Conservation (phyloP, 2,888 invertebrate genomes). For the Ichneumon xanthorius region DNA sequence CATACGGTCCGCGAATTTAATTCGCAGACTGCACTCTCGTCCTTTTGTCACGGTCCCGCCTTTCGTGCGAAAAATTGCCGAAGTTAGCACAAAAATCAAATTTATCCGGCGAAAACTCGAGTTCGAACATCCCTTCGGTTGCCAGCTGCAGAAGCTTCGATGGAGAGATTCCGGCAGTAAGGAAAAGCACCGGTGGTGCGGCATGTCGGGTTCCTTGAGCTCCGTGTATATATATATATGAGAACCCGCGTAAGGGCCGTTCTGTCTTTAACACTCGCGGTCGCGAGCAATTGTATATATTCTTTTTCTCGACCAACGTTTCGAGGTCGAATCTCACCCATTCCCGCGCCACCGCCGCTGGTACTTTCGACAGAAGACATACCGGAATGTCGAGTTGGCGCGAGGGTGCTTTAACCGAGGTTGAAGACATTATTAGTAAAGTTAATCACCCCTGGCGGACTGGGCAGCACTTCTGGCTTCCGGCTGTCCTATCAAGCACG, state of each 20-base stretch:
- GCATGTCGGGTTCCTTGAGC: neutral
- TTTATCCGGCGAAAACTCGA: slow-evolving; percentile 50
- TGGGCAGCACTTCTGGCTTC: slow-evolving; percentile 21
- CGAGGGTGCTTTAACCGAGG: slow-evolving; percentile 12
- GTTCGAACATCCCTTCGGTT: slow-evolving; percentile 32
- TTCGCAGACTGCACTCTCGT: too few relatives aligned
- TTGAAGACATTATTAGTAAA: slow-evolving; percentile 61
- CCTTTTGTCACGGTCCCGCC: neutral
- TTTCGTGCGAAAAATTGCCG: neutral
- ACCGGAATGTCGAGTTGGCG: slow-evolving; percentile 22
- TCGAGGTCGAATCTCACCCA: slow-evolving; percentile 8
- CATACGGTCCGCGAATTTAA: too few relatives aligned
- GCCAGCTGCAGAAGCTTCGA: slow-evolving; percentile 56
- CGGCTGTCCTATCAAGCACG: slow-evolving; percentile 34
- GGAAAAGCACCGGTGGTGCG: neutral
- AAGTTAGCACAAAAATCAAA: slow-evolving; percentile 45
- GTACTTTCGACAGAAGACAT: slow-evolving; percentile 8
- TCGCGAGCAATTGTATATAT: slow-evolving; percentile 22
- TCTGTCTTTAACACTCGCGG: slow-evolving; percentile 56
- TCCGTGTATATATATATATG: neutral
- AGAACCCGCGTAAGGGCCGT: slow-evolving; percentile 15
- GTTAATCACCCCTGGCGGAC: slow-evolving; percentile 65
- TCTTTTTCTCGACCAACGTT: slow-evolving; percentile 45
- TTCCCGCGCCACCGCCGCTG: neutral
- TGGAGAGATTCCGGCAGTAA: slow-evolving; percentile 45